Base-by-base conservation (phyloP, 2,797 vertebrate species). In the Lutjanus campechanus region DNA sequence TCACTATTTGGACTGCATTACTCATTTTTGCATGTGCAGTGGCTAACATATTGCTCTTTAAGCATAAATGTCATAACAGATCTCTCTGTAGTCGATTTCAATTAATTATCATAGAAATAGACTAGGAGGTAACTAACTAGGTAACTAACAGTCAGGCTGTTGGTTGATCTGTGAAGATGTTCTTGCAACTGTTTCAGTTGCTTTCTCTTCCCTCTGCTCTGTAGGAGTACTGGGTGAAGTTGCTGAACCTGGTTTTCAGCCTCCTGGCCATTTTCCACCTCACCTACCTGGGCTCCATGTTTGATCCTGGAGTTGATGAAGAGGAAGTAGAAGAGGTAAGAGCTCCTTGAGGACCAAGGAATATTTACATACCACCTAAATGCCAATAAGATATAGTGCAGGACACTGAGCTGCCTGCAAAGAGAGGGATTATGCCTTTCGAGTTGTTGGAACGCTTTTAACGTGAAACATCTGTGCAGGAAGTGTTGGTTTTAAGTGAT, bases 281-380 rank as follows among this genome's bases (percentile, higher is more conserved):
- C 83, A 95, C 96, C 46, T 98, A 98, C 85, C 89, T 98, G 89
- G 97, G 97, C 56, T 97, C 97, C 49, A 93, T 98, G 89, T 98
- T 98, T 87, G 97, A 98, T 86, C 92, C 96, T 1, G 96, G 97
- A 75, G 89, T 95, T 9, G 96, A 97, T 0, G 95, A 97, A 76
- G 88, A 94, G 72, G 92, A 95, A 69, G 95, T 94, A 69, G 97
- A 97, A 77, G 95, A 97, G 96, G 97, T 97, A 89, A 67, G 54
- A 67, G 40, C 22, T 11, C 11, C 22, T 8, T 2, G 0, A 72
- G n/a, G 3, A 68, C 36, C 51, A 62, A n/a, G 1, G 2, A 16
- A 22, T 19, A 59, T 75, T 16, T 50, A 16, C 44, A 44, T 61
- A 41, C 22, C 17, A 17, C 8, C 3, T 36, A 11, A 15, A 58